A percentile compares a stretch with the other conserved stretches of the same genome.
phyloP scores from a whole-genome alignment of 1,140 invertebrate species.

The Matsumurasca onukii region DNA sequence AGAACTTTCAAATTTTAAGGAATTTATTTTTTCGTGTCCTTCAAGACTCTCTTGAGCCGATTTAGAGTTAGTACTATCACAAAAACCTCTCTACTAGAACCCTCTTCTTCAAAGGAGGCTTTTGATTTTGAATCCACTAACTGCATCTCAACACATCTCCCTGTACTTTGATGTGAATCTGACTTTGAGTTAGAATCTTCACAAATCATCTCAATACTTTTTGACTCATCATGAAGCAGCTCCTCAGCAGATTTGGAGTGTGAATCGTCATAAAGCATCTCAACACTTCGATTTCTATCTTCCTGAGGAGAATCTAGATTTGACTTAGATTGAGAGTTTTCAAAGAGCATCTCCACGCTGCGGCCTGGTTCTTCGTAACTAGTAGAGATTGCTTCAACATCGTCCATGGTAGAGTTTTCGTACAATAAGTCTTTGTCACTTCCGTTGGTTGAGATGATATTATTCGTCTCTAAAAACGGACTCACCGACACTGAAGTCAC shows the following conservation, averaged over 20 bases:
- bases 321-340: slow-evolving; percentile 11
- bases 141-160: slow-evolving; percentile 15
- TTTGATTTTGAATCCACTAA: slow-evolving; percentile 10
- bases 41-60: slow-evolving; percentile 1
- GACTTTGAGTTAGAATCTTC: slow-evolving; percentile 15
- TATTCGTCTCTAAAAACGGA: slow-evolving; percentile 19
- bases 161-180: neutral
- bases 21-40: slow-evolving; percentile 47
- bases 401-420: slow-evolving; percentile 25
- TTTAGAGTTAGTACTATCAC: slow-evolving; percentile 18
- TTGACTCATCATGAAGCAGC: neutral
- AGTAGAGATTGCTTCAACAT: slow-evolving; percentile 25
- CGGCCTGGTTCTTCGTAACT: slow-evolving; percentile 24
- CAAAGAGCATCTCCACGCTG: slow-evolving; percentile 20
- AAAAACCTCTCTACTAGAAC: slow-evolving; percentile 2
- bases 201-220: slow-evolving; percentile 13
- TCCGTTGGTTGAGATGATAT: slow-evolving; percentile 15
- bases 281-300: slow-evolving; percentile 1
- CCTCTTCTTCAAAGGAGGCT: slow-evolving; percentile 20
- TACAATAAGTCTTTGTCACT: slow-evolving; percentile 18
- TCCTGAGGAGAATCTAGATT: neutral
- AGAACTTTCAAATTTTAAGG: slow-evolving; percentile 43
- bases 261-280: slow-evolving; percentile 22
- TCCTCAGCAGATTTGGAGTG: neutral
- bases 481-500: slow-evolving; percentile 22